These are phyloP conservation scores for Muricea muricata DNA, from an alignment of 92 coral and sea anemone species.

Conservation along the genomic window DNA sequence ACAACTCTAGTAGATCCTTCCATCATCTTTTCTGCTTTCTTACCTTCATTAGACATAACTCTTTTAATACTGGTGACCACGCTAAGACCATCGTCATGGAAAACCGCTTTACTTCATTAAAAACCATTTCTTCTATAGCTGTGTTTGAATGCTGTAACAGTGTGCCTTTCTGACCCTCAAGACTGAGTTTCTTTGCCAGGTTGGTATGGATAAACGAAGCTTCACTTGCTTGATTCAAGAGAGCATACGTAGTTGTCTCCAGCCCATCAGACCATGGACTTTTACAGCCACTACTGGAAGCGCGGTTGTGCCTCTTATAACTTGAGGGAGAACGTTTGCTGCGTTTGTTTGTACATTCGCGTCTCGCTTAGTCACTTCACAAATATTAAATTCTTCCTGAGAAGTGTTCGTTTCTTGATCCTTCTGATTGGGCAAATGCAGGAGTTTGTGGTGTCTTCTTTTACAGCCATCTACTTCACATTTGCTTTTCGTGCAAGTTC, in stretches of 20 bases:
- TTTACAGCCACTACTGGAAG: conserved; percentile 12
- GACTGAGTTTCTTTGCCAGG: background rate
- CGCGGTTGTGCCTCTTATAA: background rate
- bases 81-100: conserved; percentile 14
- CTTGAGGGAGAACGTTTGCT: background rate
- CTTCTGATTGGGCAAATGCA: background rate
- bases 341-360: conserved; percentile 6
- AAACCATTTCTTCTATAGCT: background rate
- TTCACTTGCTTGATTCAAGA: conserved; percentile 17
- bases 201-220: conserved; percentile 23
- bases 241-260: background rate
- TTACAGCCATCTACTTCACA: background rate
- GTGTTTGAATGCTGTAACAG: conserved; percentile 3
- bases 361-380: background rate
- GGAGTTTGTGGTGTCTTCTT: background rate
- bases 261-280: conserved; percentile 16
- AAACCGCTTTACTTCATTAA: background rate
- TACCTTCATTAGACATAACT: background rate
- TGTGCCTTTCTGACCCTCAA: conserved; percentile 7
- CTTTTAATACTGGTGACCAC: background rate
- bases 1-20: background rate
- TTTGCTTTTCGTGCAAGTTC: background rate
- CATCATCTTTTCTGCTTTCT: background rate
- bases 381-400: too few species aligned
- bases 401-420: too few species aligned